Base-by-base conservation (phyloP, 2,888 invertebrate species). In the Galeruca laticollis region DNA sequence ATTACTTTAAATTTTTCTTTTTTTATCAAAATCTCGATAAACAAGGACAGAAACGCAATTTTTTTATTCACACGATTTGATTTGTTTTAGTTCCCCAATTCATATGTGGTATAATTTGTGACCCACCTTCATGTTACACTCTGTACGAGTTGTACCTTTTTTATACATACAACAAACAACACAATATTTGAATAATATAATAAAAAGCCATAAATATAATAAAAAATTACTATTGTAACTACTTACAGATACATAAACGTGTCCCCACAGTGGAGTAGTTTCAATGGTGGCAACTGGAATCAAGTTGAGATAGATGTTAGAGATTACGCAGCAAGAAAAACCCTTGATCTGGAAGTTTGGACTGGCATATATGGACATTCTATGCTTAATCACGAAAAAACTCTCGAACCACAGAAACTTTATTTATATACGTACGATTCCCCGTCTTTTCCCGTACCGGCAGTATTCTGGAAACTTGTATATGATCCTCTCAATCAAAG, bases 391-490 rank as follows among this genome's bases (percentile, higher is more conserved):
- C 15, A 62, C 18, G 37, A 35, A 20, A 8, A 13, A 2, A 35
- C 33, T 2, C 52, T 52, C n/a, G 31, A 20, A 33, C 35, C 61
- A 13, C 3, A 35, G 35, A 20, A 51, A 11, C 11, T 62, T 13
- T 62, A 51, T 21, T 20, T 62, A 37, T 35, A 51, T 26, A 11
- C 37, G 0, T 11, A 35, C 5, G 18, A 26, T 21, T 74, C 70
- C 10, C 69, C 74, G 1, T 60, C 77, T 10, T 21, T 89, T 63
- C 89, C 89, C 0, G 88, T 89, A 9, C 90, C 90, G 0, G 86
- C 84, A 75, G 68, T 89, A n/a, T 88, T 86, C 72, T 91, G 89
- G 87, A 90, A 90, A 77, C 88, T 90, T 2, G 87, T 88, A 0
- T 88, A 89, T 77, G 89, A 91, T 69, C 84, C 87, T 1, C 77